Evolutionary conservation across 2,113 vertebrate genomes (phyloP), one percentile per base, ranked within the genome.

Genomic region (Hippocampus barbouri): DNA sequence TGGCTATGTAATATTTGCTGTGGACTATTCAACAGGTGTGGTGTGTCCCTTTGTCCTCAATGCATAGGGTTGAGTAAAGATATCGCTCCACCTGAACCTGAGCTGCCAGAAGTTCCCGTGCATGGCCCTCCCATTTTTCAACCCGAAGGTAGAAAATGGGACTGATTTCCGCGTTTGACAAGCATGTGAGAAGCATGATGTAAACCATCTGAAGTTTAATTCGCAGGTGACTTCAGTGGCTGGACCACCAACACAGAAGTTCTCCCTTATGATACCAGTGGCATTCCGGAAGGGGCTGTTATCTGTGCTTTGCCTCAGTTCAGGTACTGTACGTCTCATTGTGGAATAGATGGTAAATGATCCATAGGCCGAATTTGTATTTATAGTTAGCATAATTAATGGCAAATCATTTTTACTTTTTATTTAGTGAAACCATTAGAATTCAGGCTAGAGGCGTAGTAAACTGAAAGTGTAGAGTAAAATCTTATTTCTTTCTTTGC

Each of bases 221-320:
- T 68, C 5, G 3, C 1, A 96, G 94, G 93, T 56, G 87, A 94
- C 86, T 95, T 93, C 81, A 85, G 27, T 0, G 89, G 90, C 41
- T 96, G 95, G 94, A 84, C 74, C 64, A 94, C 91, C 0, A 88
- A 68, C 2, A 76, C 30, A 0, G 93, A 95, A 51, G 67, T 71
- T 11, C 89, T 95, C 21, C 91, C 90, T 1, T 70, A 78, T 18
- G 86, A 92, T 66, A 69, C 27, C 3, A 91, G 86, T 20, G 83
- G 87, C 2, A 86, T 91, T 61, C 91, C 92, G 7, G 27, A 59
- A 0, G 89, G 89, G 15, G 89, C 0, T 1, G 81, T 74, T 9
- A 2, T 91, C 30, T 93, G 93, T 73, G 8, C 20, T 0, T 5
- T 91, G 72, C 85, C 91, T 15, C 49, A 25, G 25, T 83, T 57